Evolutionary conservation across 2,888 invertebrate species (phyloP).

Genomic region (Quadriops clusia): DNA sequence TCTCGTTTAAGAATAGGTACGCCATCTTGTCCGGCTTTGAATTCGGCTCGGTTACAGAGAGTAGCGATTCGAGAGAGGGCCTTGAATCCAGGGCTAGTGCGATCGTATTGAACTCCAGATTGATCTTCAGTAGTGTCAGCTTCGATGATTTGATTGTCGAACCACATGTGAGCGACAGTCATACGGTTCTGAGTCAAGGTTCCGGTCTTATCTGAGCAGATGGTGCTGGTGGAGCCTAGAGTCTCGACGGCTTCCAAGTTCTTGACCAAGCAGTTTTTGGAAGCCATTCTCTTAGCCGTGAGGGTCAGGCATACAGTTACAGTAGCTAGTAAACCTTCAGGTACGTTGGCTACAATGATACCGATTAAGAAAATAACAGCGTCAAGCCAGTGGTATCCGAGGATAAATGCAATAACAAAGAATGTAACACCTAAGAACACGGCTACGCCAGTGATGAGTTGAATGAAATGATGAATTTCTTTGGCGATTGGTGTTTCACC

Average conservation of each 20-base stretch:
- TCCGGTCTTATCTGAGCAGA: slow-evolving; percentile 94
- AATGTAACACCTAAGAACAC: slow-evolving; percentile 93
- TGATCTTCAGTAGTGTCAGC: slow-evolving; percentile 99
- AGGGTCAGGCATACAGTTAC: slow-evolving; percentile 97
- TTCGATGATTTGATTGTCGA: slow-evolving; percentile 96
- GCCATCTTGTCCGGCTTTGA: slow-evolving; percentile 89
- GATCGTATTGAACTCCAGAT: slow-evolving; percentile 87
- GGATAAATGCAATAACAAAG: slow-evolving; percentile 94
- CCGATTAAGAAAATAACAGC: slow-evolving; percentile 99
- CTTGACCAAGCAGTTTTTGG: slow-evolving; percentile 97
- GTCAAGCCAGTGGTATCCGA: slow-evolving; percentile 98
- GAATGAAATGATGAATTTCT: slow-evolving; percentile 98
- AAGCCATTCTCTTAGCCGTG: slow-evolving; percentile 98
- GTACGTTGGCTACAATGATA: slow-evolving; percentile 99
- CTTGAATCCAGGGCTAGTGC: slow-evolving; percentile 48
- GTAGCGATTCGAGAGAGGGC: slow-evolving; percentile 90
- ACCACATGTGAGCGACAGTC: slow-evolving; percentile 99
- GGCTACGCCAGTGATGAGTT: slow-evolving; percentile 92
- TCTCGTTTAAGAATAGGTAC: slow-evolving; percentile 88
- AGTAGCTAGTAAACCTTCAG: slow-evolving; percentile 95
- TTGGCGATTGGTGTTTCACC: slow-evolving; percentile 97
- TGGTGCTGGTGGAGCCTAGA: slow-evolving; percentile 95
- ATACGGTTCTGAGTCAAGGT: slow-evolving; percentile 97
- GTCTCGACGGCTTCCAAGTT: slow-evolving; percentile 99
- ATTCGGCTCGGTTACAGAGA: slow-evolving; percentile 96